A percentile compares a stretch with the other conserved stretches of the same genome.
Evolutionary conservation across 2,797 vertebrate genomes (phyloP).

Genomic region (Chromis chromis): DNA sequence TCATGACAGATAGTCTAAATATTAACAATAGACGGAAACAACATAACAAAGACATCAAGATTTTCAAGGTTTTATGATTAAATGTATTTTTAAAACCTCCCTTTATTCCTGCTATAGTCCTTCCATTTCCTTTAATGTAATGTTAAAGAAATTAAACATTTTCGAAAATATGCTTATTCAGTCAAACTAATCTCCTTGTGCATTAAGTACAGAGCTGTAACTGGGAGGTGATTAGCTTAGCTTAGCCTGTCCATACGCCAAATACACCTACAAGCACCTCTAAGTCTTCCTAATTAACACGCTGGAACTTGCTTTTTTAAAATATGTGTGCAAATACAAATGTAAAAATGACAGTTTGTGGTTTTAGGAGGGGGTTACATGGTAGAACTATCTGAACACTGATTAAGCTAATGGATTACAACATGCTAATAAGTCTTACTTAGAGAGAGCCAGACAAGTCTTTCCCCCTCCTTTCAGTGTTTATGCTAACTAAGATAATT

Average conservation of each 20-base stretch:
- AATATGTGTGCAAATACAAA: background rate
- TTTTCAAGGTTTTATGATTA: background rate
- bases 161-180: background rate
- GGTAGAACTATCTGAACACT: background rate
- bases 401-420: background rate
- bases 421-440: background rate
- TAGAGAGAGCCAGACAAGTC: background rate
- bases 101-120: background rate
- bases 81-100: background rate
- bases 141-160: background rate
- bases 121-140: background rate
- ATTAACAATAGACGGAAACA: background rate
- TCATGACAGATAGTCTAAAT: background rate
- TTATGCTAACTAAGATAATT: background rate
- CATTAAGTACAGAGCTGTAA: background rate
- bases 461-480: background rate
- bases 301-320: background rate
- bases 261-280: background rate
- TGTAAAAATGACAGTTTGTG: background rate
- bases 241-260: background rate
- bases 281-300: background rate
- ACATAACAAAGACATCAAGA: background rate
- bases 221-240: slow-evolving; percentile 5
- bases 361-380: background rate
- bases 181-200: background rate